Evolutionary conservation across 1,140 invertebrate species (phyloP), one percentile per base, ranked within the genome.

Genomic region (Bombyx mori): DNA sequence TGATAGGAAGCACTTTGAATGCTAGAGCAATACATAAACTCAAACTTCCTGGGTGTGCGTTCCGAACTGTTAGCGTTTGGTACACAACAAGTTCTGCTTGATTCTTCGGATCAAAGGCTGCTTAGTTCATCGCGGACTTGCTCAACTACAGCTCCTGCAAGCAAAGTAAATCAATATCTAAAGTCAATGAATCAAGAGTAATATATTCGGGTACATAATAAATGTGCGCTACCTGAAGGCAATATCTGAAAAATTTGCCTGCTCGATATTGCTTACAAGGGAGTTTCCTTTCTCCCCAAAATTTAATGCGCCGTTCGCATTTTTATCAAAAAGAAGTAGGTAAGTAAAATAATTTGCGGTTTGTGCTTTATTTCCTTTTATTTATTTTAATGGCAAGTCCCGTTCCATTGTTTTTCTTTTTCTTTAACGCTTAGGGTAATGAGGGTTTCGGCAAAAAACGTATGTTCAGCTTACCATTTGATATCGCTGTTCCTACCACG

Each of bases 141-240:
- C 63, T 69, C 61, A 79, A 82, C 80, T 84, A 82, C 72, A 84
- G 73, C 81, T 85, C 83, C 80, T 85, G 82, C 73, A 79, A 82
- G 80, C 78, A 83, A 84, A 87, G 81, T 87, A 87, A 87, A 87
- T 87, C 84, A 87, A 87, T 87, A 87, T 83, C 73, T 69, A 83
- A 87, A 85, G 81, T 86, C 84, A 87, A 86, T 87, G 84, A 87
- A 87, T 87, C 84, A 87, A 79, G 84, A 83, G 81, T 87, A 87
- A 87, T 87, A 87, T 87, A 86, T 87, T 83, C 82, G 84, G 84
- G 84, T 87, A 86, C 84, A 87, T 87, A 87, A 87, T 87, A 87
- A 87, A 87, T 87, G 84, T 86, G 81, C 81, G 73, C 82, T 87
- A 87, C 84, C 84, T 87, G 84, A 86, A 86, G 74, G 81, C 84